Evolutionary conservation across 2,888 invertebrate species (phyloP).

Genomic region (Leptopilina syphax): DNA sequence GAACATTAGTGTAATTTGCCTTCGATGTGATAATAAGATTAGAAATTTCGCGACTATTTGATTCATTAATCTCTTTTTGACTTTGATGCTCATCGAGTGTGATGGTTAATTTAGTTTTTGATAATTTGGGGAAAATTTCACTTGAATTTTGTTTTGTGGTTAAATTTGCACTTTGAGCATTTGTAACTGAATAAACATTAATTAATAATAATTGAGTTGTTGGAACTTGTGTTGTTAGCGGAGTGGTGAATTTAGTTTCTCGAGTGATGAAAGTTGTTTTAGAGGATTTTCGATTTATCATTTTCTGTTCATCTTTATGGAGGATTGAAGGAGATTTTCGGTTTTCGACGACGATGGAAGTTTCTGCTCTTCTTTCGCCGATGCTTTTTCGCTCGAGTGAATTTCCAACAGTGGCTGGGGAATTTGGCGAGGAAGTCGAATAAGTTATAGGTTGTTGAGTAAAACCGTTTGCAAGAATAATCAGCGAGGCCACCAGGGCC

Average conservation of each 20-base stretch:
- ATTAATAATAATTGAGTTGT: slow-evolving; percentile 12
- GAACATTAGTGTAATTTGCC: slow-evolving; percentile 7
- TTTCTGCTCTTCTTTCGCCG: not conserved
- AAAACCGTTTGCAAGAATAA: slow-evolving; percentile 33
- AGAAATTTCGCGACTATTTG: not conserved
- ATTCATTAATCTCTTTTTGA: not conserved
- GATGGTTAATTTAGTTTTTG: not conserved
- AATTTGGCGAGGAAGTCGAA: not conserved
- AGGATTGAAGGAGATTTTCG: not conserved
- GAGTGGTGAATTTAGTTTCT: not conserved
- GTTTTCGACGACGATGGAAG: not conserved
- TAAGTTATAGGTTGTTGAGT: slow-evolving; percentile 2
- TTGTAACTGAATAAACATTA: not conserved
- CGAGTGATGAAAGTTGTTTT: not conserved
- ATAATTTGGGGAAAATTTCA: not conserved
- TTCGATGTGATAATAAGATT: not conserved
- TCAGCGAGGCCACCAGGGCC: slow-evolving; percentile 36
- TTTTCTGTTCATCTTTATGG: slow-evolving; percentile 11
- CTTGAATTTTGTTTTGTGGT: not conserved
- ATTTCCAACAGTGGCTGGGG: not conserved
- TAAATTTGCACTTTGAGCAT: not conserved
- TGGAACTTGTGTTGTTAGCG: not conserved
- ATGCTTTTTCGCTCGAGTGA: slow-evolving; percentile 2
- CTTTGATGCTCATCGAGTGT: not conserved
- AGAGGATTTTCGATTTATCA: not conserved